A percentile compares a stretch with the other conserved stretches of the same genome.
Evolutionary conservation across 1,140 invertebrate species (phyloP).

Genomic region (Pogonomyrmex californicus): DNA sequence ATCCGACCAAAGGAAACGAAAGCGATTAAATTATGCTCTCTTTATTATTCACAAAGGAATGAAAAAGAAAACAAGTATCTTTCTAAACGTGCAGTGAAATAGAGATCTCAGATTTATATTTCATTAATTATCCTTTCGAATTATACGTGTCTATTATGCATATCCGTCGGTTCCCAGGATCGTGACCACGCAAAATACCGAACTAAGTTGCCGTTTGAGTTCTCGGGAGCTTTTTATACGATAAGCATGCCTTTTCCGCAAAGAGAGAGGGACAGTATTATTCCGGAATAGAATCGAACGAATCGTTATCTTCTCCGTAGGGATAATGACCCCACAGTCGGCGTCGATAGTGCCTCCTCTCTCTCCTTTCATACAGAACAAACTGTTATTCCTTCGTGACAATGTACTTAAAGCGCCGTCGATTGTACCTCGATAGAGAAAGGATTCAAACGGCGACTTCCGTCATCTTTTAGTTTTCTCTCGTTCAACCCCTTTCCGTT

Average conservation of each 20-base stretch:
- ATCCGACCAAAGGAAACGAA: conserved; percentile 1
- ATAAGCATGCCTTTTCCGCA: conserved; percentile 50
- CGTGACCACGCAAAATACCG: conserved; percentile 65
- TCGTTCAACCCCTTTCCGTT: conserved; percentile 7
- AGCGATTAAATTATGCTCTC: not conserved
- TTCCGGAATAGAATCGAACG: conserved; percentile 60
- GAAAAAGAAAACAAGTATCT: not conserved
- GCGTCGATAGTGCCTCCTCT: conserved; percentile 42
- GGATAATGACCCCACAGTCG: conserved; percentile 62
- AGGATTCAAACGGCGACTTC: conserved; percentile 57
- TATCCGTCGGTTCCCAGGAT: conserved; percentile 37
- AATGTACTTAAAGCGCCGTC: conserved; percentile 67
- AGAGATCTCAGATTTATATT: conserved; percentile 52
- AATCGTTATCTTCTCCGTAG: conserved; percentile 68
- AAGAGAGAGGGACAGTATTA: conserved; percentile 31
- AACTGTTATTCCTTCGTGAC: conserved; percentile 70
- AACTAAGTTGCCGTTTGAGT: conserved; percentile 42
- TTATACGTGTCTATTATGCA: conserved; percentile 5
- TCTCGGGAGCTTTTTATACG: conserved; percentile 54
- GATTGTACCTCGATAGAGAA: conserved; percentile 61
- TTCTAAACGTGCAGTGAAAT: conserved; percentile 39
- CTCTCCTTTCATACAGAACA: conserved; percentile 58
- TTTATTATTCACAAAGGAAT: not conserved
- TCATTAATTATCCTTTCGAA: conserved; percentile 52
- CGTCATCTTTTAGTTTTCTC: conserved; percentile 11